These are phyloP conservation scores for Drosophila sordidapex DNA, from an alignment of 2,888 invertebrate genomes.

Conservation along the genomic window DNA sequence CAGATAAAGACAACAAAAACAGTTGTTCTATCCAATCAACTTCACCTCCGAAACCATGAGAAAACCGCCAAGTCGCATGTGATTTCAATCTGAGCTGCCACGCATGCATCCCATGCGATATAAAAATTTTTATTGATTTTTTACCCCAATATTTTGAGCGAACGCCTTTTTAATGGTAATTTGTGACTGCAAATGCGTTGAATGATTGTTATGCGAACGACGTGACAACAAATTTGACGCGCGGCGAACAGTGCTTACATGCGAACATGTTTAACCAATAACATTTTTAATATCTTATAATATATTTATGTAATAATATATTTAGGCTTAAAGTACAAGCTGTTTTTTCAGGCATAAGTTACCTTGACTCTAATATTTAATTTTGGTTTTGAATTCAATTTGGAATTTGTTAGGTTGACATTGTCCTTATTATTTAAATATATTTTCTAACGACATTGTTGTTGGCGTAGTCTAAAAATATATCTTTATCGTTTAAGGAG, in stretches of 20 bases:
- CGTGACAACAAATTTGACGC: conserved; percentile 37
- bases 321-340: no score
- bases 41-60: neutral
- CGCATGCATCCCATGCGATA: neutral
- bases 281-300: neutral
- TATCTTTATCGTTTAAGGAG: neutral
- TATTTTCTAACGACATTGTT: neutral
- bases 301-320: neutral
- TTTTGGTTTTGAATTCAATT: neutral
- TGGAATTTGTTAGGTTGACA: neutral
- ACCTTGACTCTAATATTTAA: neutral
- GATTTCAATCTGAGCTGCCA: conserved; percentile 53
- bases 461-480: neutral
- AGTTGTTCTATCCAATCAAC: neutral
- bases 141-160: conserved; percentile 17
- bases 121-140: conserved; percentile 47
- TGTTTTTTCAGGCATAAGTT: neutral
- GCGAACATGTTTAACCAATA: neutral
- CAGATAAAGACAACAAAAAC: neutral
- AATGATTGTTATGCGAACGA: conserved; percentile 58
- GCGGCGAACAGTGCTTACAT: neutral
- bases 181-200: conserved; percentile 48
- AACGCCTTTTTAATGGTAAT: conserved; percentile 56
- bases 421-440: neutral
- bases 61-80: conserved; percentile 6